phyloP scores from a whole-genome alignment of 2,113 vertebrate genomes.

The Gadus chalcogrammus region DNA sequence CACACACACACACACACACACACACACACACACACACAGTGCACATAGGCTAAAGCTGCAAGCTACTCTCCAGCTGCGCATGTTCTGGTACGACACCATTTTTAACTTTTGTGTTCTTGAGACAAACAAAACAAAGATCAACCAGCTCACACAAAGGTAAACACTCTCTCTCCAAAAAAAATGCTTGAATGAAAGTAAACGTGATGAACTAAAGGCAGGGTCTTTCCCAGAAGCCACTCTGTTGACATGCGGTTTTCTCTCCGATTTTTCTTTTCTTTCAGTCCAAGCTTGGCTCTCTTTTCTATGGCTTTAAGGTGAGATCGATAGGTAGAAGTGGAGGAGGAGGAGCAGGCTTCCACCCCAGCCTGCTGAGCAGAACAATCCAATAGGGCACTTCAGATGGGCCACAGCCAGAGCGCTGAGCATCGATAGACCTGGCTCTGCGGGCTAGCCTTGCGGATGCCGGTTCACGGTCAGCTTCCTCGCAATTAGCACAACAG shows the following conservation, averaged over 20 bases:
- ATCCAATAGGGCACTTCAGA: conserved; percentile 51
- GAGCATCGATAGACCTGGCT: conserved; percentile 43
- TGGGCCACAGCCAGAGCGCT: conserved; percentile 35
- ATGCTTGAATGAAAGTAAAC: too few relatives aligned
- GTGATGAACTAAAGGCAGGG: too few relatives aligned
- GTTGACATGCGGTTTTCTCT: background rate
- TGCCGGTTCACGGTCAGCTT: conserved; percentile 35
- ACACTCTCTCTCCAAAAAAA: too few relatives aligned
- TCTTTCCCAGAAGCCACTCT: too few relatives aligned
- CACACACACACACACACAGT: conserved; percentile 4
- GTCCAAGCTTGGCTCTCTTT: background rate
- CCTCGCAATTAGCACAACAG: conserved; percentile 67
- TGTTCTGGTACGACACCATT: too few relatives aligned
- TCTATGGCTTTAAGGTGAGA: conserved; percentile 20
- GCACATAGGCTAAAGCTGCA: background rate
- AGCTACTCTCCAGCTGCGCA: too few relatives aligned
- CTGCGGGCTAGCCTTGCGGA: conserved; percentile 29
- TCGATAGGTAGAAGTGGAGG: conserved; percentile 55
- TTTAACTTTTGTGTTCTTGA: too few relatives aligned
- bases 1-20: conserved; percentile 25
- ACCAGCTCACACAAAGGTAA: too few relatives aligned
- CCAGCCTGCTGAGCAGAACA: conserved; percentile 61
- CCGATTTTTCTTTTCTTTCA: background rate
- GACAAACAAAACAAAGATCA: too few relatives aligned
- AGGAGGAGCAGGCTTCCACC: conserved; percentile 37